A percentile compares a stretch with the other conserved stretches of the same genome.
Evolutionary conservation across 2,797 vertebrate genomes (phyloP).

Genomic region (Gymnocypris eckloni): DNA sequence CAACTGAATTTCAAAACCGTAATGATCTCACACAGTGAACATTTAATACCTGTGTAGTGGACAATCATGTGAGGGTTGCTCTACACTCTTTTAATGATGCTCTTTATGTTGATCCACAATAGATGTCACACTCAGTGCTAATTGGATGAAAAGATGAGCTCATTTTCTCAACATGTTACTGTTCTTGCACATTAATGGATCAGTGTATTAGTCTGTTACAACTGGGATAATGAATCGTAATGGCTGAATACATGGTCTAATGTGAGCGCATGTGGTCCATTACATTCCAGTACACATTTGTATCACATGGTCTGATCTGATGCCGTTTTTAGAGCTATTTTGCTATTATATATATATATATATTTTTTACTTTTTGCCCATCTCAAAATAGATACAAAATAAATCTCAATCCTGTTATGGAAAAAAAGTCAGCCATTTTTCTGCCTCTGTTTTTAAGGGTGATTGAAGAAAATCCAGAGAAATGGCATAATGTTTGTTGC

Average conservation of each 20-base stretch:
- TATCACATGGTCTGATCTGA: slow-evolving; percentile 15
- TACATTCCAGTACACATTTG: slow-evolving; percentile 29
- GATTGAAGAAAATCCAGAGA: slow-evolving; percentile 7
- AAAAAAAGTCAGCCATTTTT: background rate
- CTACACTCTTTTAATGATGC: slow-evolving; percentile 46
- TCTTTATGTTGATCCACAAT: slow-evolving; percentile 51
- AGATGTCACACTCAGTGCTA: slow-evolving; percentile 60
- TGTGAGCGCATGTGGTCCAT: slow-evolving; percentile 1
- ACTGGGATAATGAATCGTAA: slow-evolving; percentile 61
- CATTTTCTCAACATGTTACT: slow-evolving; percentile 57
- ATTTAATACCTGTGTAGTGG: slow-evolving; percentile 38
- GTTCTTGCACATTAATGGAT: slow-evolving; percentile 60
- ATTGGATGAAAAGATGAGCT: slow-evolving; percentile 65
- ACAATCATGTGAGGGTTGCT: slow-evolving; percentile 18
- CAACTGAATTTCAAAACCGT: background rate
- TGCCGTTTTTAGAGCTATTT: slow-evolving; percentile 16
- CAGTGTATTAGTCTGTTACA: slow-evolving; percentile 53
- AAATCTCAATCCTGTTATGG: background rate
- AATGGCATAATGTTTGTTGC: background rate
- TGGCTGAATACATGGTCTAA: slow-evolving; percentile 54
- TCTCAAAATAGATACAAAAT: background rate
- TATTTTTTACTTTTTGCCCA: background rate
- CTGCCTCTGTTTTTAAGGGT: slow-evolving; percentile 8
- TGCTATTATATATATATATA: background rate
- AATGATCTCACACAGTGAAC: slow-evolving; percentile 19